A percentile compares a stretch with the other conserved stretches of the same genome.
phyloP scores from a whole-genome alignment of 1,140 invertebrate species.

The Heterodera schachtii region DNA sequence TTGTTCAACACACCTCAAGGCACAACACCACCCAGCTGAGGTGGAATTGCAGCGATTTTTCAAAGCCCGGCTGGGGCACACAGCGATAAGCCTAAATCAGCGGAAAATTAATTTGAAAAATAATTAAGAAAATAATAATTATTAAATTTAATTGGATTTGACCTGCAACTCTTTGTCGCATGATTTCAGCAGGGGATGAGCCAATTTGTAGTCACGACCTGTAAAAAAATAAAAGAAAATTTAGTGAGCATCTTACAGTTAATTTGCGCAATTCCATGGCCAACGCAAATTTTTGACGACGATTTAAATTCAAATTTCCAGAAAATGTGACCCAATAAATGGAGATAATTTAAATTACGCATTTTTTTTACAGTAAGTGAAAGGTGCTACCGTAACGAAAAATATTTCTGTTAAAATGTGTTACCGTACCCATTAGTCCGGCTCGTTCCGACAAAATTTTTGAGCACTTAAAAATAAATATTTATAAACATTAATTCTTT shows the following conservation, averaged over 20 bases:
- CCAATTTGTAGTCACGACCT: constrained; percentile 83
- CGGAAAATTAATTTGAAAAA: not conserved
- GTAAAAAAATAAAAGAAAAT: not conserved
- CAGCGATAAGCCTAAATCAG: constrained; percentile 40
- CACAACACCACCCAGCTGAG: constrained; percentile 87
- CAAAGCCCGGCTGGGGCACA: constrained; percentile 57
- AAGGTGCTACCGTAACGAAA: too few relatives aligned
- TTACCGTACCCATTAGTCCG: constrained; percentile 75
- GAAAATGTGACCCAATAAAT: too few relatives aligned
- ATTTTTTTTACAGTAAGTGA: too few relatives aligned
- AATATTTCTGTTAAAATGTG: not conserved
- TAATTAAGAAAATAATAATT: not conserved
- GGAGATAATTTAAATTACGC: too few relatives aligned
- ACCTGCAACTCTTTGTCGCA: constrained; percentile 87
- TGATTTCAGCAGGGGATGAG: constrained; percentile 81
- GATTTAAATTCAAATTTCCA: too few relatives aligned
- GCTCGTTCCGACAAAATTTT: constrained; percentile 82
- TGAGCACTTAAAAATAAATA: constrained; percentile 72
- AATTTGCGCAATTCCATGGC: too few relatives aligned
- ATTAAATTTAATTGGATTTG: constrained; percentile 61
- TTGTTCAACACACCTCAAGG: constrained; percentile 72
- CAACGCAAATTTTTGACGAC: too few relatives aligned
- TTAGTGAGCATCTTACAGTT: not conserved
- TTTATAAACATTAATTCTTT: not conserved
- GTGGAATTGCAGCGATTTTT: constrained; percentile 66